Conservation (phyloP, 2,888 invertebrate species). For the Hypena proboscidalis region DNA sequence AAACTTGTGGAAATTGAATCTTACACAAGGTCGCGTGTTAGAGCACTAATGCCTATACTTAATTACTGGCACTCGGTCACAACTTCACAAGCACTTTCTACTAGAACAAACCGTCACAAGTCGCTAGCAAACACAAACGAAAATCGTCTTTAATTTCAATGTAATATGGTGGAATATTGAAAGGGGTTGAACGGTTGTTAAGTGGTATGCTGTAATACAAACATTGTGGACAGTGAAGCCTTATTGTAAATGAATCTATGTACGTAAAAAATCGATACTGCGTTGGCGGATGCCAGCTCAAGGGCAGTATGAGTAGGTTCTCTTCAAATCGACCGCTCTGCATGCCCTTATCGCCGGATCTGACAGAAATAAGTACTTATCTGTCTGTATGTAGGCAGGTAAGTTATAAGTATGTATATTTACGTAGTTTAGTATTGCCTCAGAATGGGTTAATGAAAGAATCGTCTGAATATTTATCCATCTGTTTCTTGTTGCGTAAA, state of each 20-base stretch:
- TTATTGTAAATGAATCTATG: conserved; percentile 74
- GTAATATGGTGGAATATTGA: conserved; percentile 46
- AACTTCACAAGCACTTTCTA: conserved; percentile 41
- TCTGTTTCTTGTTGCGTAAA: no score
- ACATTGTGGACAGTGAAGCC: conserved; percentile 71
- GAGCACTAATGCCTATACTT: conserved; percentile 58
- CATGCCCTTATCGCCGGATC: conserved; percentile 29
- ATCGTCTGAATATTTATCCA: no score
- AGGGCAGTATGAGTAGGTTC: conserved; percentile 63
- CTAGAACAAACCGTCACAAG: conserved; percentile 35
- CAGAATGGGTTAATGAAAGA: no score
- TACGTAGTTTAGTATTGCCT: no score
- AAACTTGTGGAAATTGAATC: conserved; percentile 53
- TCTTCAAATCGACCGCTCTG: conserved; percentile 46
- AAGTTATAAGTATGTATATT: no score
- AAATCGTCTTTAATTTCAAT: conserved; percentile 28
- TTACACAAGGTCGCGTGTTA: conserved; percentile 58
- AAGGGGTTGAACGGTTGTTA: conserved; percentile 36
- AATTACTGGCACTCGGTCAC: conserved; percentile 61
- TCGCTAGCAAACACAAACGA: conserved; percentile 5
- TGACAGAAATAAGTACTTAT: conserved; percentile 1
- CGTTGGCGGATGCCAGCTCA: conserved; percentile 74
- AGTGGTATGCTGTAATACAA: conserved; percentile 44
- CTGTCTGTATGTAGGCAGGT: no score
- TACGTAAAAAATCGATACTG: conserved; percentile 79